These are phyloP conservation scores for Pterocles burchelli DNA, from an alignment of 2,113 vertebrate species.

Conservation along the genomic window DNA sequence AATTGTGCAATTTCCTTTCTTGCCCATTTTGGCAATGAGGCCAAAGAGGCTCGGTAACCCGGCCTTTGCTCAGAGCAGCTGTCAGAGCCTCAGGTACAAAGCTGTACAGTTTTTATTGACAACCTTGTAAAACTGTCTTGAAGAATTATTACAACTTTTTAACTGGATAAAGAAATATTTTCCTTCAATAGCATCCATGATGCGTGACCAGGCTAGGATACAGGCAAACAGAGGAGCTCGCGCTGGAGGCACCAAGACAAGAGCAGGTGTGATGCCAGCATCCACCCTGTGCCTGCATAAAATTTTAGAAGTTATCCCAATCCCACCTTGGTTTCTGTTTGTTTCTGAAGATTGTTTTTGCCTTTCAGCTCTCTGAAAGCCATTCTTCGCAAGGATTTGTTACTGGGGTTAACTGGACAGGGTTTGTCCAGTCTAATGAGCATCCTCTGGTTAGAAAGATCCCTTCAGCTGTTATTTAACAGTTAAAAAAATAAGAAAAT, in stretches of 20 bases:
- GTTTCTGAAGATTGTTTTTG: neutral
- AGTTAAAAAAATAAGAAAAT: neutral
- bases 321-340: neutral
- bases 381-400: neutral
- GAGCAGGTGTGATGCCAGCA: neutral
- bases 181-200: neutral
- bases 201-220: neutral
- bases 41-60: neutral
- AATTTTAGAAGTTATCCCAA: neutral
- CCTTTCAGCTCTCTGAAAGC: neutral
- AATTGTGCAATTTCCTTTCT: neutral
- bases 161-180: neutral
- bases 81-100: neutral
- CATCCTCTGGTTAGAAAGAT: neutral
- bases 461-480: neutral
- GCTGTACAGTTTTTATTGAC: neutral
- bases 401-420: neutral
- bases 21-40: neutral
- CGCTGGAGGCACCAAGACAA: neutral
- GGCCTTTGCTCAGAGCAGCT: neutral
- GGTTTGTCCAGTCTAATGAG: too few species aligned
- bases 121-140: neutral
- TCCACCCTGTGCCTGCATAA: neutral
- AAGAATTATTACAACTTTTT: neutral
- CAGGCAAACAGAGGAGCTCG: rapidly evolving